These are phyloP conservation scores for Phoxinus phoxinus DNA, from an alignment of 2,113 vertebrate species.

Conservation along the genomic window DNA sequence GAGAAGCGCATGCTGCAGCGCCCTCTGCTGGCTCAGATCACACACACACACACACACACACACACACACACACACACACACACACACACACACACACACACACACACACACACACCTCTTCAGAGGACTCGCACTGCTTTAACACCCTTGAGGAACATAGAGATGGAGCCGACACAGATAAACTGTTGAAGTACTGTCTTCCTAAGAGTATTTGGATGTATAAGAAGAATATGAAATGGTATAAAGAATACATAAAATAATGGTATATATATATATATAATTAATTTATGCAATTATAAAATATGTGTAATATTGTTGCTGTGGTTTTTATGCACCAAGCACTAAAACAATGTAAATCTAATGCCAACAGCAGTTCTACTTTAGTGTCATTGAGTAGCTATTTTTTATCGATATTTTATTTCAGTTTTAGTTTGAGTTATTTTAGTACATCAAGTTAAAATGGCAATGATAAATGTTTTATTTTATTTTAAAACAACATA, in stretches of 20 bases:
- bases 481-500: no score
- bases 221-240: neutral
- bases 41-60: neutral
- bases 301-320: no score
- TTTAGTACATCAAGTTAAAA: neutral
- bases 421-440: neutral
- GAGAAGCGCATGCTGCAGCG: conserved; percentile 64
- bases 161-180: neutral
- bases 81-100: neutral
- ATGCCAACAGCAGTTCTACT: neutral
- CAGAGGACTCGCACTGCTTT: rapidly evolving
- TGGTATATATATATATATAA: neutral
- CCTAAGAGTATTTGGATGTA: neutral
- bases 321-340: neutral
- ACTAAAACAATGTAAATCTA: neutral
- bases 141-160: neutral
- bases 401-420: no score
- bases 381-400: no score
- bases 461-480: neutral
- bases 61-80: neutral
- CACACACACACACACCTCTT: neutral
- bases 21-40: conserved; percentile 68
- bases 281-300: neutral
- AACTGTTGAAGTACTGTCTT: neutral
- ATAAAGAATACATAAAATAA: neutral